A percentile compares a stretch with the other conserved stretches of the same genome.
Evolutionary conservation across 1,140 invertebrate species (phyloP).

Genomic region (Vanessa tameamea): DNA sequence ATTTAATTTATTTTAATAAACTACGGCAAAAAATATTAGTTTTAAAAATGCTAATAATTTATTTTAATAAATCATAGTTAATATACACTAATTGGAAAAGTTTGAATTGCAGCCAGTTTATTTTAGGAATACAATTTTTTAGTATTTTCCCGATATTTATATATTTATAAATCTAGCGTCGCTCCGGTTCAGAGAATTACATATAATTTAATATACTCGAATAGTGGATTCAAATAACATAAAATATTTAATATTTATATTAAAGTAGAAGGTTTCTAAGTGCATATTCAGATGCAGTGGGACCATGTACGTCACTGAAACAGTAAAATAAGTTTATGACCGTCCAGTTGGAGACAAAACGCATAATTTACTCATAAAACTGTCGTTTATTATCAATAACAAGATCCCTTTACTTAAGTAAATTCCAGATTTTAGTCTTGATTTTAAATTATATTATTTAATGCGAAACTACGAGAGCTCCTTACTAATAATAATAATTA

Average conservation of each 20-base stretch:
- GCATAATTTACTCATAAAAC: constrained; percentile 67
- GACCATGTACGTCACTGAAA: constrained; percentile 52
- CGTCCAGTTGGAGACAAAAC: constrained; percentile 51
- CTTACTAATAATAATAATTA: background rate
- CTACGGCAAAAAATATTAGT: no score
- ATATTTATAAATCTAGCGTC: no score
- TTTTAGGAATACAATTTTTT: background rate
- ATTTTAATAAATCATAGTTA: background rate
- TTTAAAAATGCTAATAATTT: background rate
- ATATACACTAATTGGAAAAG: background rate
- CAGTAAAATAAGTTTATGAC: constrained; percentile 60
- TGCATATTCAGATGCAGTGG: constrained; percentile 55
- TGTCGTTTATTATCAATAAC: constrained; percentile 53
- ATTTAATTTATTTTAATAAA: no score
- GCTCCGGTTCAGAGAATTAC: no score
- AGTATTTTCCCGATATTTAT: background rate
- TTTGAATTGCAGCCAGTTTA: background rate
- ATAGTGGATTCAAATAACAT: background rate
- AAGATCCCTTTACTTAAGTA: constrained; percentile 49
- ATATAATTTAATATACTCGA: no score
- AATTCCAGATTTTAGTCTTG: constrained; percentile 4
- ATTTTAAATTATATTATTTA: background rate
- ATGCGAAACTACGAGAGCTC: no score
- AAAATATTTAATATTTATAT: background rate
- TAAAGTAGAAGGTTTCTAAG: constrained; percentile 42